These are phyloP conservation scores for Pseudorhiza aurosa DNA, from an alignment of 30 jellyfish, hydroid and myxozoan species.

Conservation along the genomic window DNA sequence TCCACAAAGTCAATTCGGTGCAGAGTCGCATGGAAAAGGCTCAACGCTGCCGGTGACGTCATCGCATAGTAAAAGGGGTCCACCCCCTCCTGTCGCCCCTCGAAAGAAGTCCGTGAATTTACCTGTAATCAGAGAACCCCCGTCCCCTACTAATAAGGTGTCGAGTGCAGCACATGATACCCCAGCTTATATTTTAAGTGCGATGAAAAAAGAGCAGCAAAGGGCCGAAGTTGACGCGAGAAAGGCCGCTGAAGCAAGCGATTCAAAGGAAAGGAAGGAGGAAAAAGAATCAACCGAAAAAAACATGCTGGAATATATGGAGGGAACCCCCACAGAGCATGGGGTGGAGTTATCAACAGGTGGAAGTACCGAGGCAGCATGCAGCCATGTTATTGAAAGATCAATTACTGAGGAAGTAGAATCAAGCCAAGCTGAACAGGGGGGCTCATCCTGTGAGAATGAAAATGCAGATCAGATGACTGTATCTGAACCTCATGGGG, in stretches of 20 bases:
- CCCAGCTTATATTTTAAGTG: slow-evolving; percentile 64
- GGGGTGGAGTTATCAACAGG: neutral
- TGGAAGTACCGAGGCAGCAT: neutral
- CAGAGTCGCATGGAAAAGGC: slow-evolving; percentile 3
- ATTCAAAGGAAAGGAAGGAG: neutral
- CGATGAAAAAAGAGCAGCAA: slow-evolving; percentile 59
- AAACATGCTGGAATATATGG: slow-evolving; percentile 28
- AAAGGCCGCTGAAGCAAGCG: neutral
- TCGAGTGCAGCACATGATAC: slow-evolving; percentile 45
- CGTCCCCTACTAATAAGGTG: neutral
- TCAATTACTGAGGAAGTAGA: slow-evolving; percentile 1
- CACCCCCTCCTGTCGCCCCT: slow-evolving; percentile 82
- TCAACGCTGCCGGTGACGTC: slow-evolving; percentile 27
- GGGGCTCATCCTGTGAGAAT: neutral
- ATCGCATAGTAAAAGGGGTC: slow-evolving; percentile 25
- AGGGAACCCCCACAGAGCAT: slow-evolving; percentile 40
- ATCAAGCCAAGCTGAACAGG: neutral
- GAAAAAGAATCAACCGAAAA: neutral
- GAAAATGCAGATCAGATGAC: neutral
- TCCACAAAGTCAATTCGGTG: slow-evolving; percentile 10
- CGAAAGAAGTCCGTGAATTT: slow-evolving; percentile 64
- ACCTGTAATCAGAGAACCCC: slow-evolving; percentile 37
- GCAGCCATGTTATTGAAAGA: slow-evolving; percentile 14
- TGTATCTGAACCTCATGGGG: neutral
- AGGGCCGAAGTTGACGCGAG: slow-evolving; percentile 34